Percentiles rank a stretch among this genome's conserved stretches.
Conservation (phyloP, 2,113 vertebrate genomes). For the Eurystomus gularis region DNA sequence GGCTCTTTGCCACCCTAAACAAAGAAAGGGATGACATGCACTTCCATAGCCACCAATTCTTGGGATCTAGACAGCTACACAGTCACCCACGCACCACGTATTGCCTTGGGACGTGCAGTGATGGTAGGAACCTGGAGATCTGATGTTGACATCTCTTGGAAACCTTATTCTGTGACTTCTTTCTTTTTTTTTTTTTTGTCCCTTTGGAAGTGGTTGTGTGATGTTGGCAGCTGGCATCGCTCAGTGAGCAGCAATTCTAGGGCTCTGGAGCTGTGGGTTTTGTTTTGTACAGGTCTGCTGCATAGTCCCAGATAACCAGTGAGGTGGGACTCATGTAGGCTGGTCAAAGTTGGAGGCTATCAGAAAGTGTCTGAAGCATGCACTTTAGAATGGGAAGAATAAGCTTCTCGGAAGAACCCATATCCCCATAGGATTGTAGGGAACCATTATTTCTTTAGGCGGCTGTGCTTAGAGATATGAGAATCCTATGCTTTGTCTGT, state of each 20-base stretch:
- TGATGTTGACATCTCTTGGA: background rate
- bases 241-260: background rate
- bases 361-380: background rate
- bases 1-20: constrained; percentile 15
- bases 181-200: background rate
- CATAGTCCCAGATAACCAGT: background rate
- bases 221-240: rapidly evolving
- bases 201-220: background rate
- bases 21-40: background rate
- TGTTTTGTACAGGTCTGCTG: background rate
- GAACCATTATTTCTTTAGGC: background rate
- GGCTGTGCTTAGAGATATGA: background rate
- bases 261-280: background rate
- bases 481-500: background rate
- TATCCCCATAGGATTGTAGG: background rate
- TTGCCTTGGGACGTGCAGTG: background rate
- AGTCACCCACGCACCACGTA: background rate
- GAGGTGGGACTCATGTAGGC: background rate
- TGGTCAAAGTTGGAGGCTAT: background rate
- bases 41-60: background rate
- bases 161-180: background rate
- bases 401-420: background rate
- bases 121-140: background rate
- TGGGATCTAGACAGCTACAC: background rate
- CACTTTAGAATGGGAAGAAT: background rate